Conservation (phyloP, 2,113 vertebrate genomes). For the Hippotragus niger region DNA sequence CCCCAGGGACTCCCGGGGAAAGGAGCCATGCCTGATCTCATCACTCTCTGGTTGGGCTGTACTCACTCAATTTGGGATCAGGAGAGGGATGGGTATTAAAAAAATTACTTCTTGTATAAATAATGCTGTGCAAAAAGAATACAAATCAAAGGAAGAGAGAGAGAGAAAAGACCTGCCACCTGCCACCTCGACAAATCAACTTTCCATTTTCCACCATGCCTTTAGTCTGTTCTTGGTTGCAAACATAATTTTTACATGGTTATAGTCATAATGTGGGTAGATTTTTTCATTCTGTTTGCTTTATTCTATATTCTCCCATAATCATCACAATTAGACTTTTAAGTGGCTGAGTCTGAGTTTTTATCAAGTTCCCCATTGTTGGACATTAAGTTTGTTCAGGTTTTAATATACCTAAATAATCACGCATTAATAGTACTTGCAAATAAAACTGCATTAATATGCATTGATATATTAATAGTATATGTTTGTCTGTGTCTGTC, state of each 20-base stretch:
- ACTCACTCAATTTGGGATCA: conserved; percentile 23
- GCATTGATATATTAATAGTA: not conserved
- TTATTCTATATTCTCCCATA: conserved; percentile 15
- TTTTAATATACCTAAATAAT: not conserved
- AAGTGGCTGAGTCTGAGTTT: not conserved
- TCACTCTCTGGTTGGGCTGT: not conserved
- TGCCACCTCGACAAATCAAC: not conserved
- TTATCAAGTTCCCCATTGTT: not conserved
- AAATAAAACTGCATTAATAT: not conserved
- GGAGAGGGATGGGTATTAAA: not conserved
- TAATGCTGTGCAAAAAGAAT: not conserved
- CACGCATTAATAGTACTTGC: not conserved
- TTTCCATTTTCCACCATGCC: not conserved
- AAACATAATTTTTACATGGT: conserved; percentile 21
- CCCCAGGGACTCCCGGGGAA: not conserved
- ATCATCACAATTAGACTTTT: conserved; percentile 36
- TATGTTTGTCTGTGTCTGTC: not conserved
- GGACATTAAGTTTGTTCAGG: not conserved
- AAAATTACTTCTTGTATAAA: not conserved
- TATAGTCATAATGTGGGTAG: not conserved
- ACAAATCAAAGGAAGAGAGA: conserved; percentile 4
- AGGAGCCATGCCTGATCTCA: not conserved
- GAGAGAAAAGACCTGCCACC: not conserved
- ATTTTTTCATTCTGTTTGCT: conserved; percentile 32
- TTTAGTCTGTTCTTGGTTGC: conserved; percentile 35